These are phyloP conservation scores for Cyanocitta stelleri DNA, from an alignment of 2,113 vertebrate species.

Conservation along the genomic window DNA sequence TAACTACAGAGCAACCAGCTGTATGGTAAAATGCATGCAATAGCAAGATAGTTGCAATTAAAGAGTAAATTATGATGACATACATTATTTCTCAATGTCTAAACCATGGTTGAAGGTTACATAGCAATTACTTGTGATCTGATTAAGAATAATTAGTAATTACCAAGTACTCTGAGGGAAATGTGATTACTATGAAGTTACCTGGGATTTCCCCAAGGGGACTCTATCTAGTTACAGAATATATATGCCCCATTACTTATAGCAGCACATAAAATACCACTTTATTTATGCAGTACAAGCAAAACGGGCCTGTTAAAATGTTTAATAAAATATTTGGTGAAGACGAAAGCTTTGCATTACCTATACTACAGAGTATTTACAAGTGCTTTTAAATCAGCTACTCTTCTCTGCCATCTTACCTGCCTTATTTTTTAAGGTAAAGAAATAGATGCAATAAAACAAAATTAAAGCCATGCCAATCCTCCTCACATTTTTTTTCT, in stretches of 20 bases:
- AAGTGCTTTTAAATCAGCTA: not conserved
- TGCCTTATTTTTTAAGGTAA: not conserved
- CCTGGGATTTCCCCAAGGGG: conserved; percentile 38
- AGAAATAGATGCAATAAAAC: not conserved
- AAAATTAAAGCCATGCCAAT: not conserved
- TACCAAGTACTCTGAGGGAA: conserved; percentile 31
- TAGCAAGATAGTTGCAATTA: conserved; percentile 33
- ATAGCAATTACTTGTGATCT: conserved; percentile 60
- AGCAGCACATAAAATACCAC: conserved; percentile 5
- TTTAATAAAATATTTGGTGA: conserved; percentile 1
- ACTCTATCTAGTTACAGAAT: conserved; percentile 9
- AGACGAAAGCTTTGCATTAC: not conserved
- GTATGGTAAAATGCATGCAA: not conserved
- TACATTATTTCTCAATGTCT: conserved; percentile 54
- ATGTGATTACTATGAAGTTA: conserved; percentile 55
- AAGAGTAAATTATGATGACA: conserved; percentile 52
- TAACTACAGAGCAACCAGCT: not conserved
- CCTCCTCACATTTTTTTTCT: not conserved
- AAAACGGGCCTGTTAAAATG: not conserved
- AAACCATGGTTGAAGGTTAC: conserved; percentile 58
- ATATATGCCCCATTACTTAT: conserved; percentile 41
- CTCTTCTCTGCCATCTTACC: not conserved
- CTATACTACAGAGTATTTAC: not conserved
- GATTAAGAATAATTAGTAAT: conserved; percentile 67
- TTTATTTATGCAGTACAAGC: conserved; percentile 23